Conservation (phyloP, 1,140 invertebrate species). For the Asbolus verrucosus region DNA sequence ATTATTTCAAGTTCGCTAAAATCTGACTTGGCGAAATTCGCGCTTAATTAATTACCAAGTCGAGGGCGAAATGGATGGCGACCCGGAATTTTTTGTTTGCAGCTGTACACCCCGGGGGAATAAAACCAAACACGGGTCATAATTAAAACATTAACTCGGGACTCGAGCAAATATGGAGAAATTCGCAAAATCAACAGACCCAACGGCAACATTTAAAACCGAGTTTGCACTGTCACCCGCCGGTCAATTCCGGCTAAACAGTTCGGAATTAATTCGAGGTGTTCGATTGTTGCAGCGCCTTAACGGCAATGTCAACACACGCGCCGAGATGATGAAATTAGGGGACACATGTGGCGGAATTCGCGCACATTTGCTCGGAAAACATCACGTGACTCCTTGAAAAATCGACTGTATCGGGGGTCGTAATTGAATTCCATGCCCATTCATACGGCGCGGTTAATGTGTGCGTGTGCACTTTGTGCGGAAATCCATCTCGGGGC, state of each 20-base stretch:
- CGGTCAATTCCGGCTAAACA: not conserved
- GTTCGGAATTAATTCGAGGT: slow-evolving; percentile 4
- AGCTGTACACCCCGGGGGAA: not conserved
- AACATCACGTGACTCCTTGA: not conserved
- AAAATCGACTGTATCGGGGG: too few species aligned
- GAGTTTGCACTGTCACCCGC: slow-evolving; percentile 4
- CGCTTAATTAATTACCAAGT: too few species aligned
- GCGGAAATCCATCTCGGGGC: too few species aligned
- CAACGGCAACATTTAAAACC: slow-evolving; percentile 26
- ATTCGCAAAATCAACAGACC: slow-evolving; percentile 18
- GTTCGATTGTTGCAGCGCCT: not conserved
- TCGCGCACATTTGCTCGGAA: not conserved
- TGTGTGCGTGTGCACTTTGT: too few species aligned
- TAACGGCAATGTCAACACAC: slow-evolving; percentile 4
- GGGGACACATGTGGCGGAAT: slow-evolving; percentile 3
- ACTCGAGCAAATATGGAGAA: slow-evolving; percentile 6
- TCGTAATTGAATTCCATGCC: not conserved
- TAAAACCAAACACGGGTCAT: slow-evolving; percentile 6
- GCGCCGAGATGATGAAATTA: not conserved
- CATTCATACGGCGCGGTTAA: too few species aligned
- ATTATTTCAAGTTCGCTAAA: too few species aligned
- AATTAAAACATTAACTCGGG: slow-evolving; percentile 25
- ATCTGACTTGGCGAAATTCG: too few species aligned
- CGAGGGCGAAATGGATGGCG: not conserved
- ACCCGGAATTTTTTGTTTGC: not conserved